Percentiles rank a stretch among this genome's conserved stretches.
phyloP scores from a whole-genome alignment of 2,113 vertebrate species.

The Petaurus breviceps region DNA sequence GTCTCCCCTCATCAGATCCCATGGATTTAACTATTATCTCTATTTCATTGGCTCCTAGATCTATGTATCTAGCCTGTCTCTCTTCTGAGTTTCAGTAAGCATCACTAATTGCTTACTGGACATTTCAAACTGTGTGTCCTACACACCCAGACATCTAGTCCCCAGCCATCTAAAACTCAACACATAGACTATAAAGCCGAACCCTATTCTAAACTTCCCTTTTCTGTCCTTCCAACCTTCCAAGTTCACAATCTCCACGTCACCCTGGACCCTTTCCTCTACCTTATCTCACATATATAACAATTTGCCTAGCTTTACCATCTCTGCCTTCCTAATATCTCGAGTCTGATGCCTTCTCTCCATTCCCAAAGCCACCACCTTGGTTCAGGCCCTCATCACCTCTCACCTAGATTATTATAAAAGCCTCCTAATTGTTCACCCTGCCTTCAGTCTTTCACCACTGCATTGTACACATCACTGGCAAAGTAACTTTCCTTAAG shows the following conservation, averaged over 20 bases:
- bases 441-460: background rate
- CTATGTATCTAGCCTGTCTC: background rate
- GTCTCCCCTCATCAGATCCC: background rate
- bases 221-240: background rate
- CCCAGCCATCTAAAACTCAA: background rate
- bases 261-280: background rate
- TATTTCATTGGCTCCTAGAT: background rate
- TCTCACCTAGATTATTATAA: background rate
- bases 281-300: background rate
- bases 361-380: background rate
- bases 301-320: background rate
- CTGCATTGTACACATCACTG: background rate
- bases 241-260: background rate
- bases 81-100: background rate
- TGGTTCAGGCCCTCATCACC: background rate
- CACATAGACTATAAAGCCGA: background rate
- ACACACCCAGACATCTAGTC: background rate
- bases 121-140: background rate
- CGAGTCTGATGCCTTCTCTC: background rate
- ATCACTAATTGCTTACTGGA: background rate
- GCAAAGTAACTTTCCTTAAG: background rate
- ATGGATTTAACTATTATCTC: background rate
- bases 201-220: background rate
- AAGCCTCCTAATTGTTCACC: background rate
- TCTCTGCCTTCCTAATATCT: background rate